Conservation (phyloP, 2,113 vertebrate species). For the Papio anubis region DNA sequence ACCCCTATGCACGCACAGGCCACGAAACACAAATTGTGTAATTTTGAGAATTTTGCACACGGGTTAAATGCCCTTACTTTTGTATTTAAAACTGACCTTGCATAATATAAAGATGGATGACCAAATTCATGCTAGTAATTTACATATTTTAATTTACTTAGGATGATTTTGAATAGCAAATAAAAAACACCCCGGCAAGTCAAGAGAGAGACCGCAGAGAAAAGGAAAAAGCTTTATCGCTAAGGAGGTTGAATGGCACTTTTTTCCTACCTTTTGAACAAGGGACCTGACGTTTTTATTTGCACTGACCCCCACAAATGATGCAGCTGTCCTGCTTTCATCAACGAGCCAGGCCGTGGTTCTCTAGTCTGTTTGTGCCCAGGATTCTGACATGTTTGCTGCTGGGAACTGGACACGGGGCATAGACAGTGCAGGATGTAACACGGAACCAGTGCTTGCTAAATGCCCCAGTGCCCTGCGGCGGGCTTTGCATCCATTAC, state of each 20-base stretch:
- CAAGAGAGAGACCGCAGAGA: not conserved
- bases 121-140: not conserved
- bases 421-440: rapidly evolving
- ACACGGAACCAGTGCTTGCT: rapidly evolving
- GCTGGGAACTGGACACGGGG: not conserved
- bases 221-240: rapidly evolving
- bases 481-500: rapidly evolving
- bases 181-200: rapidly evolving
- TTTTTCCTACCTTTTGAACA: not conserved
- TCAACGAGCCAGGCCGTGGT: not conserved
- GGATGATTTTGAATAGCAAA: not conserved
- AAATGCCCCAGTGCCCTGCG: rapidly evolving
- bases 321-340: not conserved
- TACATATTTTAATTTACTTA: not conserved
- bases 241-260: rapidly evolving
- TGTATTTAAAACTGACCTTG: not conserved
- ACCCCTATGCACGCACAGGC: not conserved
- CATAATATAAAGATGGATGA: not conserved
- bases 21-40: rapidly evolving
- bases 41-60: rapidly evolving
- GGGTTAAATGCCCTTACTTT: too few relatives aligned
- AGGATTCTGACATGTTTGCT: not conserved
- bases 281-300: rapidly evolving
- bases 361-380: rapidly evolving
- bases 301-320: rapidly evolving